Evolutionary conservation across 2,888 invertebrate species (phyloP).

Genomic region (Macrophya alboannulata): DNA sequence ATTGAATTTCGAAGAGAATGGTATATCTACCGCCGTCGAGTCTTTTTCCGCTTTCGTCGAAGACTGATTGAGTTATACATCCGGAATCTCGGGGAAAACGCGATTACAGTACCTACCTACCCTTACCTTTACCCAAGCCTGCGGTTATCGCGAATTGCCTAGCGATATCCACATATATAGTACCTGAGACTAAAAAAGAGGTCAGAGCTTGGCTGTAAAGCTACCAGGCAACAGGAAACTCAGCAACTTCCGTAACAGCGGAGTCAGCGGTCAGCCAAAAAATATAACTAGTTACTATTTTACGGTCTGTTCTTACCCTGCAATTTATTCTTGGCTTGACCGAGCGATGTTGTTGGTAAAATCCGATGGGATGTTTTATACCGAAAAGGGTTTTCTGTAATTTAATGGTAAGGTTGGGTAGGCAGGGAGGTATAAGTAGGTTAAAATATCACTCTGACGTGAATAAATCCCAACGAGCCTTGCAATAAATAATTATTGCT

Average conservation of each 20-base stretch:
- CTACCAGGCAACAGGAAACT: conserved; percentile 25
- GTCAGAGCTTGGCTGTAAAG: neutral
- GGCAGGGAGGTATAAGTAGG: neutral
- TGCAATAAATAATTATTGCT: conserved; percentile 34
- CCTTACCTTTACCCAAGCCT: neutral
- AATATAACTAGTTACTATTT: conserved; percentile 31
- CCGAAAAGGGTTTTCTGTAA: conserved; percentile 8
- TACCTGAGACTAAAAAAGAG: too few relatives aligned
- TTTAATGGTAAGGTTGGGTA: neutral
- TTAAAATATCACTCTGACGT: neutral
- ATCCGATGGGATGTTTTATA: neutral
- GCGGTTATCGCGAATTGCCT: conserved; percentile 1
- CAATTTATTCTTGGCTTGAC: conserved; percentile 3
- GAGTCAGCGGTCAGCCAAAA: neutral
- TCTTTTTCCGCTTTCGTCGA: conserved; percentile 2
- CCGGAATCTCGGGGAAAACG: conserved; percentile 4
- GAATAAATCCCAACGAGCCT: neutral
- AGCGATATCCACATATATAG: neutral
- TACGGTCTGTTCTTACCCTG: conserved; percentile 2
- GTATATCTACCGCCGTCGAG: neutral
- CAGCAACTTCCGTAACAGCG: conserved; percentile 31
- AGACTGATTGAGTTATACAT: conserved; percentile 38
- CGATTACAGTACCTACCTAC: conserved; percentile 27
- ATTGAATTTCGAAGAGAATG: neutral
- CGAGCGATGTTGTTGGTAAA: neutral